Conservation (phyloP, 2,888 invertebrate genomes). For the Chloromyia formosa region DNA sequence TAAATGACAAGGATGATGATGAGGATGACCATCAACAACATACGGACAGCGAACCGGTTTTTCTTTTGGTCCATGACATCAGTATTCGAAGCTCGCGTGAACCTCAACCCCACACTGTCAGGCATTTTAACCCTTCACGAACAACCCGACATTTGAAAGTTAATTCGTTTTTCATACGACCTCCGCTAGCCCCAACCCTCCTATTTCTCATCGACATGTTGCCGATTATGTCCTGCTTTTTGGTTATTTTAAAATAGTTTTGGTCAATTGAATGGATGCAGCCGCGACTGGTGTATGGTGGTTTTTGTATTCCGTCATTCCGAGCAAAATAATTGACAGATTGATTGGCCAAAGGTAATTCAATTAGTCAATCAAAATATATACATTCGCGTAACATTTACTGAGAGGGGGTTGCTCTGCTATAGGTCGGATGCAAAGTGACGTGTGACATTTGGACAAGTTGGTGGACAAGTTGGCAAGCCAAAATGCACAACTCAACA, state of each 20-base stretch:
- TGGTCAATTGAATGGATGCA: neutral
- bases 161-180: conserved; percentile 29
- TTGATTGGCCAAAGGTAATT: conserved; percentile 56
- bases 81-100: conserved; percentile 16
- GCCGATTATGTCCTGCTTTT: neutral
- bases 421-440: neutral
- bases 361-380: conserved; percentile 55
- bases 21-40: conserved; percentile 33
- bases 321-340: conserved; percentile 54
- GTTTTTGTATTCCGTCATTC: conserved; percentile 33
- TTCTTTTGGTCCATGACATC: conserved; percentile 38
- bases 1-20: conserved; percentile 10
- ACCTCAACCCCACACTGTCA: neutral
- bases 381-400: conserved; percentile 35
- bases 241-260: conserved; percentile 4
- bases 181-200: neutral
- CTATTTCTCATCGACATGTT: no score
- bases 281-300: conserved; percentile 7
- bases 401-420: neutral
- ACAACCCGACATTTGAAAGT: conserved; percentile 30
- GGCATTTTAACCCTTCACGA: neutral
- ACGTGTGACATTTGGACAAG: neutral
- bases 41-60: conserved; percentile 11
- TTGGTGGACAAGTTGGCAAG: neutral
- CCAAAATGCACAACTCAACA: neutral